Evolutionary conservation across 2,113 vertebrate genomes (phyloP).

Genomic region (Psammodynastes pulverulentus): DNA sequence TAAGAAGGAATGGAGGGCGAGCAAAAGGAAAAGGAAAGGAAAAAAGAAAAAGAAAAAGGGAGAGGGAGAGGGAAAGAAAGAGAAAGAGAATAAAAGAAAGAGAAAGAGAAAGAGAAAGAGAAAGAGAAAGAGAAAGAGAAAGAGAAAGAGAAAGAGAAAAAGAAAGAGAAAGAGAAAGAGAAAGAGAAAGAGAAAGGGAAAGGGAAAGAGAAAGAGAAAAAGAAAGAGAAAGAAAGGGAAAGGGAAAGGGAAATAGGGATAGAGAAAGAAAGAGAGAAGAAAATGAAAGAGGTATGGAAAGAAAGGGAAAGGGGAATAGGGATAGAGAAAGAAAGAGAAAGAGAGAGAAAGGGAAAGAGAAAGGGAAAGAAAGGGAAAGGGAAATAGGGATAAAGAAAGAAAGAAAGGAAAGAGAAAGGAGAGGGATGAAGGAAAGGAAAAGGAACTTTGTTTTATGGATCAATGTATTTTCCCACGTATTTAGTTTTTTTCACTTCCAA

Average conservation of each 20-base stretch:
- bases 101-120: not conserved
- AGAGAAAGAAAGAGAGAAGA: no score
- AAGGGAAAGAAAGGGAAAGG: no score
- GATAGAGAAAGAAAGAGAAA: not conserved
- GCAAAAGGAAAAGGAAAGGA: not conserved
- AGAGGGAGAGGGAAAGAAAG: no score
- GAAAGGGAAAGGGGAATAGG: no score
- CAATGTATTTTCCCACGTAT: conserved; percentile 60
- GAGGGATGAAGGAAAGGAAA: not conserved
- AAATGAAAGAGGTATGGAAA: no score
- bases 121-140: not conserved
- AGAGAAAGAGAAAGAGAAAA: no score
- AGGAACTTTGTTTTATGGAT: conserved; percentile 58
- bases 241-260: no score
- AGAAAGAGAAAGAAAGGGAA: not conserved
- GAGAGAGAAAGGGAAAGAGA: not conserved
- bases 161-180: not conserved
- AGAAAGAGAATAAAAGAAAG: not conserved
- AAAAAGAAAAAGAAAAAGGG: not conserved
- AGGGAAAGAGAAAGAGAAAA: not conserved
- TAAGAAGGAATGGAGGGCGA: not conserved
- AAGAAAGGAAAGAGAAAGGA: not conserved
- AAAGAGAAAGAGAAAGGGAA: not conserved
- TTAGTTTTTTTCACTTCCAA: conserved; percentile 55
- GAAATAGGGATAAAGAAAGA: not conserved